Evolutionary conservation across 2,113 vertebrate genomes (phyloP).

Genomic region (Scytalopus superciliaris): DNA sequence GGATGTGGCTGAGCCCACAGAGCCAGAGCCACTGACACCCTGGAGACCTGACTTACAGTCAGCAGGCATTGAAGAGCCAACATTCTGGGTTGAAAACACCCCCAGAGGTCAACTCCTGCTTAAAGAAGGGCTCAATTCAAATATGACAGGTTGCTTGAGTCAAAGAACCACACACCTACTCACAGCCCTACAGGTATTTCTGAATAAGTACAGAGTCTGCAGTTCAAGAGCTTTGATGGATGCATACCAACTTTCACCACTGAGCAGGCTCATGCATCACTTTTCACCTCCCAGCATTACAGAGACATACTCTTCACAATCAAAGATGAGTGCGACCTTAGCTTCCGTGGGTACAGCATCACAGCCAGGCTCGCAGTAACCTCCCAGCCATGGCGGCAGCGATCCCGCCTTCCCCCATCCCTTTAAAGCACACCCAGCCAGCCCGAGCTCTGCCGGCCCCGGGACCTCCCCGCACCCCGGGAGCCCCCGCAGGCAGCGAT

Average conservation of each 20-base stretch:
- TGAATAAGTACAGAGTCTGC: not conserved
- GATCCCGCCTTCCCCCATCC: not conserved
- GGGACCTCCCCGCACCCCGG: accelerated
- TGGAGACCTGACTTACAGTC: accelerated
- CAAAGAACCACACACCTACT: not conserved
- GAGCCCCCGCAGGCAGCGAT: not conserved
- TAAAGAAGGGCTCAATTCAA: not conserved
- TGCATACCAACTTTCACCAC: not conserved
- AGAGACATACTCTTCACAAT: accelerated
- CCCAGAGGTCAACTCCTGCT: not conserved
- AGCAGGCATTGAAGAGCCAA: accelerated
- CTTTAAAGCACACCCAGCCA: accelerated
- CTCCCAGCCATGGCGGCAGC: accelerated
- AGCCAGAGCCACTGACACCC: not conserved
- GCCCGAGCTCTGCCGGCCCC: accelerated
- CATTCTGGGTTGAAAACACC: accelerated
- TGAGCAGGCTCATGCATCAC: accelerated
- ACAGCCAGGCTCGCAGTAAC: accelerated
- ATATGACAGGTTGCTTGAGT: accelerated
- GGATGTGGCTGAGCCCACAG: accelerated
- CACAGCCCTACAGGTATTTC: not conserved
- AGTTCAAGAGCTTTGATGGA: accelerated
- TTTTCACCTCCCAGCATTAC: not conserved
- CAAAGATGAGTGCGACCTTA: accelerated
- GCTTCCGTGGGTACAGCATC: accelerated